Evolutionary conservation across 2,888 invertebrate species (phyloP).

Genomic region (Xiphydria camelus): DNA sequence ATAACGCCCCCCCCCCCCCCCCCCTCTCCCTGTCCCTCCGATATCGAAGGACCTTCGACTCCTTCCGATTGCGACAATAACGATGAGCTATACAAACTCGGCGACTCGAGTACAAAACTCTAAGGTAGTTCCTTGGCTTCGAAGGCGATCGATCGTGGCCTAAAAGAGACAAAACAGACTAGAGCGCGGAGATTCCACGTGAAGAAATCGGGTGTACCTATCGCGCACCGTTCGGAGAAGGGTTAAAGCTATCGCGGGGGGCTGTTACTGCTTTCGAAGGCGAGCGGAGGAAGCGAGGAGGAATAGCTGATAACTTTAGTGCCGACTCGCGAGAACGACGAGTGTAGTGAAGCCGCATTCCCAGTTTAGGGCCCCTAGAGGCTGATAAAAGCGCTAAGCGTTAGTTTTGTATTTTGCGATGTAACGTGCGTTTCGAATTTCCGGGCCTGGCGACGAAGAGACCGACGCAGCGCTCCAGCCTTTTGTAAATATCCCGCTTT

Average conservation of each 20-base stretch:
- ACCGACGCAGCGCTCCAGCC: too few relatives aligned
- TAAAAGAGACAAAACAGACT: not conserved
- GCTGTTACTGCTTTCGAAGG: too few relatives aligned
- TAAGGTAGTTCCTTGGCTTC: not conserved
- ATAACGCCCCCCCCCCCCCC: too few relatives aligned
- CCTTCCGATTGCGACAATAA: slow-evolving; percentile 5
- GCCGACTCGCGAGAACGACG: not conserved
- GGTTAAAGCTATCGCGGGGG: not conserved
- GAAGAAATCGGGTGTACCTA: not conserved
- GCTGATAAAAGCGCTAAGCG: not conserved
- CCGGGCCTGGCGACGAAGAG: not conserved
- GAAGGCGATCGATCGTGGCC: not conserved
- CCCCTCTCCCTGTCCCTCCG: too few relatives aligned
- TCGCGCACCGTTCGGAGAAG: not conserved
- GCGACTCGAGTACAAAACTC: slow-evolving; percentile 6
- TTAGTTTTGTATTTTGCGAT: not conserved
- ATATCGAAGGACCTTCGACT: slow-evolving; percentile 1
- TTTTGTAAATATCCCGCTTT: too few relatives aligned
- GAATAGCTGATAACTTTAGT: not conserved
- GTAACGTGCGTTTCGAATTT: not conserved
- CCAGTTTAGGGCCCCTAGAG: not conserved
- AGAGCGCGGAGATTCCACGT: not conserved
- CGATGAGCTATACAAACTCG: not conserved
- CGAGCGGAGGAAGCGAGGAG: too few relatives aligned
- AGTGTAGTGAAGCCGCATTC: not conserved